Evolutionary conservation across 2,797 vertebrate genomes (phyloP).

Genomic region (Lepus oiostolus): DNA sequence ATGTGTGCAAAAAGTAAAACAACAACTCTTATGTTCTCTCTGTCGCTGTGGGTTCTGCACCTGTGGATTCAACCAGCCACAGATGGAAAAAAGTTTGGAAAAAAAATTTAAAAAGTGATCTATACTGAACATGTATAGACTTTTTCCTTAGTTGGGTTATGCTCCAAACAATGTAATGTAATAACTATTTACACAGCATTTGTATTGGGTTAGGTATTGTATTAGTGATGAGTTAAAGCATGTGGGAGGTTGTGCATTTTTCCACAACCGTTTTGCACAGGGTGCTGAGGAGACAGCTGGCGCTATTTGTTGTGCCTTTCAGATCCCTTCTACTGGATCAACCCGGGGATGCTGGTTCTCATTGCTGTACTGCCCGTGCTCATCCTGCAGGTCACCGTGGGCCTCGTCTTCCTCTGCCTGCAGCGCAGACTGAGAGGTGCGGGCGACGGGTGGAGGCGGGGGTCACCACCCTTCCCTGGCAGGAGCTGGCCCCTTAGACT

Average conservation of each 20-base stretch:
- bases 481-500: background rate
- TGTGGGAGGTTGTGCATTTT: no score
- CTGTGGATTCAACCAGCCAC: background rate
- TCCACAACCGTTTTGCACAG: no score
- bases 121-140: background rate
- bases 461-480: background rate
- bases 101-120: background rate
- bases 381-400: conserved; percentile 71
- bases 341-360: conserved; percentile 70
- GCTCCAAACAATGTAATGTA: background rate
- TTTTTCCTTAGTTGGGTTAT: background rate
- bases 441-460: background rate
- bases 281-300: no score
- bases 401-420: conserved; percentile 79
- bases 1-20: background rate
- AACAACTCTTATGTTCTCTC: background rate
- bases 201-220: background rate
- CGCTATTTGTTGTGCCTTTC: conserved; percentile 56
- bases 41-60: background rate
- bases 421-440: conserved; percentile 81
- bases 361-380: conserved; percentile 70
- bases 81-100: no score
- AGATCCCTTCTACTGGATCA: conserved; percentile 84
- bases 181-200: background rate
- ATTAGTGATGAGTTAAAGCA: background rate